Evolutionary conservation across 2,888 invertebrate genomes (phyloP), one percentile per base, ranked within the genome.

Genomic region (Dysmachus trigonus): DNA sequence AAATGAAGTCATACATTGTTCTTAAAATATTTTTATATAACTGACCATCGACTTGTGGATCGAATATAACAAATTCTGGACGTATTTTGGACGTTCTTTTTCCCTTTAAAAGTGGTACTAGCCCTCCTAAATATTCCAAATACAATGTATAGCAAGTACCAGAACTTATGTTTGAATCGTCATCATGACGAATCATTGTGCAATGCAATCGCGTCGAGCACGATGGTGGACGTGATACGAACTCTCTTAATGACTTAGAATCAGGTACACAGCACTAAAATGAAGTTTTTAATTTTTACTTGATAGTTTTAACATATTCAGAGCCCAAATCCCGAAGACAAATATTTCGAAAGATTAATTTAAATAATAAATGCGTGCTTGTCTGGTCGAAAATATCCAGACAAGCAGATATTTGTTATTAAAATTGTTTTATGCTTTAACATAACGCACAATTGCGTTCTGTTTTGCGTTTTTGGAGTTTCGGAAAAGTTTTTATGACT

Each of bases 1-100:
- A 13, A 33, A 31, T 86, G 22, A n/a, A 53, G 33, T 31, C 2
- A 79, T 30, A 15, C n/a, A 18, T 71, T 18, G 4, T 6, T 18
- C 27, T 31, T 5, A 31, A n/a, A 1, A 41, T 15, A 41, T 41
- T 13, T 47, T 85, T 27, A 15, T n/a, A 3, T 31, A 10, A 73
- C 47, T 90, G 91, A 94, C 96, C 96, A 93, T 96, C 96, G 53
- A 94, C 94, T 92, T 98, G 97, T 1, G 98, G 98, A 92, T 98
- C 98, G 91, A 97, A 98, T 90, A 99, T 99, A 86, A 99, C 98
- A 92, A 99, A 99, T 92, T 99, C 99, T 0, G 99, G 99, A 85
- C 98, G 94, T 88, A 99, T 97, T 93, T 99, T 99, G 92, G 98
- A 98, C 87, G 98, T 98, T 87, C 99, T 93, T 89, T 98, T 96